phyloP scores from a whole-genome alignment of 1,140 invertebrate genomes.

The Lethocerus indicus region DNA sequence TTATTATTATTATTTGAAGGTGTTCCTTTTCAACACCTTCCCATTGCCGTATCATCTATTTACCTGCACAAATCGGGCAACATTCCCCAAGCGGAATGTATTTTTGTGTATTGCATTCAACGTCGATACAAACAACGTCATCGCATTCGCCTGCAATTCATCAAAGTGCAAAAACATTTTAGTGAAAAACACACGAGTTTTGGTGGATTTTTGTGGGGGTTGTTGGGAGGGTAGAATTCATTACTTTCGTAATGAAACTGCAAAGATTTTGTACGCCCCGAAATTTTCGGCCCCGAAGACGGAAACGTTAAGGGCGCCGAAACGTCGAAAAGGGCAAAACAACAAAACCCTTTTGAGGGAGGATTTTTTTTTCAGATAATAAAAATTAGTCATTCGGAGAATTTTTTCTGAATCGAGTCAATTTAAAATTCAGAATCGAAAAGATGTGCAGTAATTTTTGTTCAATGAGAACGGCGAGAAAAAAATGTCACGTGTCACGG shows the following conservation, averaged over 20 bases:
- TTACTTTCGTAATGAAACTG: neutral
- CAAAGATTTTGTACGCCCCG: neutral
- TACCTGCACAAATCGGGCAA: constrained; percentile 30
- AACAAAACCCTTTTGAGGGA: too few relatives aligned
- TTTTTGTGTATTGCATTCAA: constrained; percentile 26
- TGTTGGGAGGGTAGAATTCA: neutral
- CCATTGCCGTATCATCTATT: too few relatives aligned
- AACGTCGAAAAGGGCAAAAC: constrained; percentile 10
- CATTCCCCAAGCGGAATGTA: constrained; percentile 34
- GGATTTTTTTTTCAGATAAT: too few relatives aligned
- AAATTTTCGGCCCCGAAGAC: neutral
- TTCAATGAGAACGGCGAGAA: too few relatives aligned
- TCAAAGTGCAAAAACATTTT: neutral
- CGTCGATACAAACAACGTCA: constrained; percentile 26
- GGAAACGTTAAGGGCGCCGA: neutral
- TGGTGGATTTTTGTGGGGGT: neutral
- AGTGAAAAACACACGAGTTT: neutral
- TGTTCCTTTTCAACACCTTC: too few relatives aligned
- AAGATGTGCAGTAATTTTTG: too few relatives aligned
- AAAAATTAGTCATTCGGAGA: too few relatives aligned
- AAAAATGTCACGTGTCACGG: neutral
- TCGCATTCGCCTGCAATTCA: constrained; percentile 23
- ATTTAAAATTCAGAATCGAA: too few relatives aligned
- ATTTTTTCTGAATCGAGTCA: too few relatives aligned
- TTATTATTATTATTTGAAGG: neutral